Evolutionary conservation across 2,888 invertebrate species (phyloP), one percentile per base, ranked within the genome.

Genomic region (Drosophila merina): DNA sequence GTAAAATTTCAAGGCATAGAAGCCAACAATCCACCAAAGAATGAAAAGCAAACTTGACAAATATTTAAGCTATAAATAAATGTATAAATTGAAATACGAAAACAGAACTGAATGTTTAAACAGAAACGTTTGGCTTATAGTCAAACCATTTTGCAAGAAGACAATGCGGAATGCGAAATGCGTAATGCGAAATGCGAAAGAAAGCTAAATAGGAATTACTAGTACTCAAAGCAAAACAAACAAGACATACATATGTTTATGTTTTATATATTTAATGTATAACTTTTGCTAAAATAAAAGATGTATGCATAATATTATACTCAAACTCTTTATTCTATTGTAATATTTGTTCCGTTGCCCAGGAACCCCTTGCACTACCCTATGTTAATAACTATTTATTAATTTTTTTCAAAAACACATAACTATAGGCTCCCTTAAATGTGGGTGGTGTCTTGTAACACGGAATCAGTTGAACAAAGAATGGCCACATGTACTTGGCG

Each of bases 251-350:
- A 74, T 66, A 74, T 76, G 78, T 83, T 77, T 74, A 73, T 66
- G 64, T 69, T 78, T 74, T 58, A 52, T 64, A 50, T 62, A 60
- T 57, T 69, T 67, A 67, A 71, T 81, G 68, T 83, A 58, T 64
- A 69, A 72, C 50, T 75, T 70, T 71, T 81, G 73, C 66, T 77
- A 77, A 72, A 75, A 85, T 82, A 85, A 77, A 78, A 54, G 62
- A 72, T 67, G 59, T 64, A 68, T 75, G 70, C 75, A 76, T 70
- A 52, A 71, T 62, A 75, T 51, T 60, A 59, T 45, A 58, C 62
- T 62, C 42, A 20, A 68, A 62, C 44, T 55, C 56, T 63, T 70
- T 70, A 52, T 71, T 70, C 51, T 28, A 55, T 12, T 42, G 42
- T 28, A 42, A 58, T 57, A 57, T 51, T 56, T 68, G 64, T 63